Evolutionary conservation across 2,797 vertebrate species (phyloP), one percentile per base, ranked within the genome.

Genomic region (Microctenopoma lineatum): DNA sequence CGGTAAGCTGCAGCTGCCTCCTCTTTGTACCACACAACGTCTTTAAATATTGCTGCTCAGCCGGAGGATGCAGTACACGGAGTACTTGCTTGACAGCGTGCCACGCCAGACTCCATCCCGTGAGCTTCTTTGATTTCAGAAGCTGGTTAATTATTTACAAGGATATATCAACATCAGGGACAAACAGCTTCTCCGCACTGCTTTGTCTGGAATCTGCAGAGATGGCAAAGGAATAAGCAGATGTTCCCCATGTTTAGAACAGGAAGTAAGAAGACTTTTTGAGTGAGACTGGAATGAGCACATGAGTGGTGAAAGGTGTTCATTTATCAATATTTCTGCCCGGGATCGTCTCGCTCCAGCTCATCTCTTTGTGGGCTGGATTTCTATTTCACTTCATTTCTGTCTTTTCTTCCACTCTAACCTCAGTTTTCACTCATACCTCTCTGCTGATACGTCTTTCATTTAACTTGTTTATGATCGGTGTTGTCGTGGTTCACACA

Each of bases 81-180:
- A 3, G 36, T 12, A 12, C 51, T 48, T 50, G 66, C 62, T 50
- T 34, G 45, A 64, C 75, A 62, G 70, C 58, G 29, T 13, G 21
- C 39, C 53, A 70, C 5, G 5, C 39, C 66, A 76, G 62, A 68
- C 51, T n/a, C 56, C 14, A 2, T 64, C 75, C 70, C 41, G 1
- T 4, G 5, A 70, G 70, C 59, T 41, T 47, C 77, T 79, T 84
- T 79, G 75, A 85, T 81, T 85, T 44, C 54, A 61, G 76, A 65
- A 64, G 59, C 61, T 7, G 7, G 38, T 81, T 78, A 75, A 83
- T 84, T 75, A 79, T 86, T 85, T 77, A 74, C 58, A 77, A 4
- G 0, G 59, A 70, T 63, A 68, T 61, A 39, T 66, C 52, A 75
- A 73, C 78, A 68, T 55, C 53, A 56, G 57, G 6, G 27, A 63